phyloP scores from a whole-genome alignment of 2,888 invertebrate genomes.

The Odontomyia ornata region DNA sequence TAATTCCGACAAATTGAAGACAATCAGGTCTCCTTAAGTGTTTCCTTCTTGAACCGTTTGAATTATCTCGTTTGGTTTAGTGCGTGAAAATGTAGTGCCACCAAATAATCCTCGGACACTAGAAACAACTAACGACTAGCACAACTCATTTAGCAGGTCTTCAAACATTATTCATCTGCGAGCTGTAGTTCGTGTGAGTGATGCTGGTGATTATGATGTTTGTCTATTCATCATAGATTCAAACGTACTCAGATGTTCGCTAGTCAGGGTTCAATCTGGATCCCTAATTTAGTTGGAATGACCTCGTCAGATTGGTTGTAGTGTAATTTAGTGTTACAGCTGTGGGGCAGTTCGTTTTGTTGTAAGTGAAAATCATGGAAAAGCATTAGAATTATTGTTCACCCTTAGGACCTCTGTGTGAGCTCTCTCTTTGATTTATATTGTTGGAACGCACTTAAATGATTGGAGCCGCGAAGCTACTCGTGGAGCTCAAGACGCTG shows the following conservation, averaged over 20 bases:
- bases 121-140: neutral
- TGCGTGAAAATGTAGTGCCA: slow-evolving; percentile 49
- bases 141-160: neutral
- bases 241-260: neutral
- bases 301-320: neutral
- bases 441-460: neutral
- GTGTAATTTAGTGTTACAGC: neutral
- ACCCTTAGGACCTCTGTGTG: neutral
- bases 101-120: slow-evolving; percentile 37
- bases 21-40: slow-evolving; percentile 50
- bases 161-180: neutral
- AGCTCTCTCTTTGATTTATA: neutral
- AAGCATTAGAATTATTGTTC: neutral
- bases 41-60: slow-evolving; percentile 48
- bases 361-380: slow-evolving; percentile 13
- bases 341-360: neutral
- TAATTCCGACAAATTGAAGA: slow-evolving; percentile 50
- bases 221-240: neutral
- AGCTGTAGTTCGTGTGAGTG: neutral
- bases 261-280: neutral
- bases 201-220: neutral
- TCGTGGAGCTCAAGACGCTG: neutral
- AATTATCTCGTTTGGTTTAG: slow-evolving; percentile 27
- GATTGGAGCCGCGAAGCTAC: neutral
- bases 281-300: neutral